phyloP scores from a whole-genome alignment of 2,888 invertebrate species.

The Biston stratarius region DNA sequence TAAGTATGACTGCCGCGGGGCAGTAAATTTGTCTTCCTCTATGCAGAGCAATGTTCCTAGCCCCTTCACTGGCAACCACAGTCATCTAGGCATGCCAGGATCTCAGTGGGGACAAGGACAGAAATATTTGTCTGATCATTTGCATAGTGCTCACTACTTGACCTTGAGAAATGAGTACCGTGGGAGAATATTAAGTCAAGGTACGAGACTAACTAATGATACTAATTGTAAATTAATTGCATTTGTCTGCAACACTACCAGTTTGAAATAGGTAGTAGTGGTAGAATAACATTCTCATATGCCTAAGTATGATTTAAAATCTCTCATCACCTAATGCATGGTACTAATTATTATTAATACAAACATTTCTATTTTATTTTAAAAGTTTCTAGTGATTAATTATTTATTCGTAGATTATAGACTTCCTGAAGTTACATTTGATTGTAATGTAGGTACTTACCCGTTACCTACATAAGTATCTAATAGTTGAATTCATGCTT shows the following conservation, averaged over 20 bases:
- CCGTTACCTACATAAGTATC: neutral
- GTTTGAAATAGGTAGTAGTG: conserved; percentile 2
- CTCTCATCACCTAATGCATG: neutral
- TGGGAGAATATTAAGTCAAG: conserved; percentile 60
- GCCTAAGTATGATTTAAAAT: neutral
- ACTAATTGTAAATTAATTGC: too few species aligned
- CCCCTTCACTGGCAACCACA: conserved; percentile 87
- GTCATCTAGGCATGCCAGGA: conserved; percentile 92
- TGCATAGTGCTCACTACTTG: conserved; percentile 89
- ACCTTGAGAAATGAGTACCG: conserved; percentile 83
- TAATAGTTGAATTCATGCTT: conserved; percentile 6
- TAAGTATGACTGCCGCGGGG: conserved; percentile 89
- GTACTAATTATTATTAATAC: neutral
- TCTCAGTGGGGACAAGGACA: conserved; percentile 90
- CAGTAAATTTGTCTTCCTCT: conserved; percentile 88
- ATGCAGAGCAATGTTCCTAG: conserved; percentile 93
- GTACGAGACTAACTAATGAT: conserved; percentile 61
- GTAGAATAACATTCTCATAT: conserved; percentile 9
- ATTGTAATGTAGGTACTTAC: neutral
- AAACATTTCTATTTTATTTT: conserved; percentile 1
- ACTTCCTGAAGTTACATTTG: neutral
- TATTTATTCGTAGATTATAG: neutral
- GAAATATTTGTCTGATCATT: conserved; percentile 89
- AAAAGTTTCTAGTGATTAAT: neutral
- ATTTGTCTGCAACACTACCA: neutral